Conservation (phyloP, 1,140 invertebrate genomes). For the Cotesia vestalis region DNA sequence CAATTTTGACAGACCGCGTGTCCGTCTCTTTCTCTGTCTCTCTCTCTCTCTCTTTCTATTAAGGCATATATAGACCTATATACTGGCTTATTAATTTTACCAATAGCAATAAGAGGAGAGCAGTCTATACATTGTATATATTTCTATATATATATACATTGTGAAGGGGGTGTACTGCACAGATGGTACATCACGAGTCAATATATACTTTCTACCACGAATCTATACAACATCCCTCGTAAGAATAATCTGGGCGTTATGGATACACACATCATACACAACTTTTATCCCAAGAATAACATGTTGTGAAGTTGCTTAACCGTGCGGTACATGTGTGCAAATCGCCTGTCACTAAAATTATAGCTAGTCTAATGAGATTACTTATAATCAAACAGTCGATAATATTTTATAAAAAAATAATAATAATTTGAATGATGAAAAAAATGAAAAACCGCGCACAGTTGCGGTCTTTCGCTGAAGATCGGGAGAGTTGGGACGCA, state of each 20-base stretch:
- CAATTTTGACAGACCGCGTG: slow-evolving; percentile 48
- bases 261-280: slow-evolving; percentile 4
- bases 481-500: slow-evolving; percentile 51
- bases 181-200: slow-evolving; percentile 61
- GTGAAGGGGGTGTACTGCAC: slow-evolving; percentile 43
- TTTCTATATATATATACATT: no score
- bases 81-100: slow-evolving; percentile 61
- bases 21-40: no score
- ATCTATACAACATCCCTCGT: slow-evolving; percentile 31
- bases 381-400: no score
- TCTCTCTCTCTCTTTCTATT: no score
- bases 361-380: no score
- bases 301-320: no score
- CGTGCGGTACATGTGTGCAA: no score
- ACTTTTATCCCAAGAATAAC: no score
- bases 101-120: slow-evolving; percentile 47
- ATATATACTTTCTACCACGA: slow-evolving; percentile 53
- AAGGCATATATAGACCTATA: not conserved
- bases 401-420: no score
- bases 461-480: not conserved
- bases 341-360: no score
- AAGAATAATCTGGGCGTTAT: slow-evolving; percentile 30
- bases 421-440: not conserved
- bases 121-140: no score
- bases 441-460: not conserved